A percentile compares a stretch with the other conserved stretches of the same genome.
Evolutionary conservation across 2,113 vertebrate species (phyloP).

Genomic region (Alethe diademata): DNA sequence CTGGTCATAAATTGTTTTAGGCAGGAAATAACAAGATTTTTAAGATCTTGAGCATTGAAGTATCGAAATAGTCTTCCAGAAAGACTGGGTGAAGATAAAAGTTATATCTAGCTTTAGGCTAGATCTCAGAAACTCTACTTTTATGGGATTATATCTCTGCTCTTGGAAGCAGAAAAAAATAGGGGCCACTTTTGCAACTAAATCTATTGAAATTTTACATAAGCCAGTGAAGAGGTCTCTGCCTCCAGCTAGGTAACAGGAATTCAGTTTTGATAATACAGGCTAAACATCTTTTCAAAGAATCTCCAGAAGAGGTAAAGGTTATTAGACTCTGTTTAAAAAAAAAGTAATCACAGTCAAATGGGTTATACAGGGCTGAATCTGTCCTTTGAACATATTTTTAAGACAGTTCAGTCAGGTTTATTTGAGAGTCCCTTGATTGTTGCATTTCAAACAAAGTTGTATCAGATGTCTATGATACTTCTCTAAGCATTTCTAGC

Average conservation of each 20-base stretch:
- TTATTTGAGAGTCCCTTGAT: neutral
- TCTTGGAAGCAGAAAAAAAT: neutral
- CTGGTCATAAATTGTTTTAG: neutral
- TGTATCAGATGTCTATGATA: neutral
- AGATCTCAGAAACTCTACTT: neutral
- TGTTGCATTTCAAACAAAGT: neutral
- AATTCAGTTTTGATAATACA: neutral
- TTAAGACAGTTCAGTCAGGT: neutral
- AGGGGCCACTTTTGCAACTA: neutral
- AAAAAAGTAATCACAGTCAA: neutral
- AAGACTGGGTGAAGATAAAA: neutral
- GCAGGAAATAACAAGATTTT: neutral
- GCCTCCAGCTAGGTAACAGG: neutral
- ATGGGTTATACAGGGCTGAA: neutral
- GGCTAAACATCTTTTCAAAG: neutral
- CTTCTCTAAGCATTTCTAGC: neutral
- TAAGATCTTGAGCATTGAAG: neutral
- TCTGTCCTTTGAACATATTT: neutral
- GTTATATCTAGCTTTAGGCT: neutral
- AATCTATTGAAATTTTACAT: neutral
- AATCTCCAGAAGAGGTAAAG: neutral
- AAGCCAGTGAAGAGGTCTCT: neutral
- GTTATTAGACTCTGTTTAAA: neutral
- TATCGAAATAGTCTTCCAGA: neutral
- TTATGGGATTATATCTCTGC: neutral